Base-by-base conservation (phyloP, 2,797 vertebrate species). In the Distichodus sexfasciatus region DNA sequence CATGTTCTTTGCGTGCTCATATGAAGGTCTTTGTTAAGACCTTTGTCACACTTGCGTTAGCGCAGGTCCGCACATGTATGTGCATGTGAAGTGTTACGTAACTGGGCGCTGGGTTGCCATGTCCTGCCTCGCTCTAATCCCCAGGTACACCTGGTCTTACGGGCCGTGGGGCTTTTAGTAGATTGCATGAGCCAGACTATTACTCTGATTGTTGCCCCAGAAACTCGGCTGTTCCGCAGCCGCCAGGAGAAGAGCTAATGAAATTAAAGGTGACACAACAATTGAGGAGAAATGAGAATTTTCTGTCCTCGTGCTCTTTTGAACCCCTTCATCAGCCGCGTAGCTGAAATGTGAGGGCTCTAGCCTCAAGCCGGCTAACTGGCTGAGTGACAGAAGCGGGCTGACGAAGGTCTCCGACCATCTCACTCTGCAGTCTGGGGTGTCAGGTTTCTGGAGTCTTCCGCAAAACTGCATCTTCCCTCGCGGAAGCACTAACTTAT, bases 161-260 rank as follows among this genome's bases (percentile, higher is more conserved):
- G 83, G 82, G 84, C 87, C 84, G 66, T 79, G 57, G 82, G 84
- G 87, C 89, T 90, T 90, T 91, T 90, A 91, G 87, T 84, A 87
- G 86, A 92, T 91, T 91, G 88, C 84, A 86, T 84, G 82, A 84
- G 86, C 82, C 80, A 84, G 81, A 88, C 89, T 87, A 88, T 88
- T 89, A 89, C 82, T 81, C 80, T 87, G 88, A 90, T 90, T 90
- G 88, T 88, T 89, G 83, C 73, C 86, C 86, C 78, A 83, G 83
- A 89, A 88, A 86, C 77, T 82, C 83, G 78, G 77, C 75, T 82
- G 47, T 82, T 72, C 61, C 44, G 46, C 50, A 1, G 75, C 38
- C 29, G 44, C 26, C 14, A 47, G 36, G 57, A 71, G 76, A 26
- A 81, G 74, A 79, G 72, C 66, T 82, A 84, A 88, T 86, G 79